A percentile compares a stretch with the other conserved stretches of the same genome.
Evolutionary conservation across 2,797 vertebrate genomes (phyloP).

Genomic region (Champsocephalus esox): DNA sequence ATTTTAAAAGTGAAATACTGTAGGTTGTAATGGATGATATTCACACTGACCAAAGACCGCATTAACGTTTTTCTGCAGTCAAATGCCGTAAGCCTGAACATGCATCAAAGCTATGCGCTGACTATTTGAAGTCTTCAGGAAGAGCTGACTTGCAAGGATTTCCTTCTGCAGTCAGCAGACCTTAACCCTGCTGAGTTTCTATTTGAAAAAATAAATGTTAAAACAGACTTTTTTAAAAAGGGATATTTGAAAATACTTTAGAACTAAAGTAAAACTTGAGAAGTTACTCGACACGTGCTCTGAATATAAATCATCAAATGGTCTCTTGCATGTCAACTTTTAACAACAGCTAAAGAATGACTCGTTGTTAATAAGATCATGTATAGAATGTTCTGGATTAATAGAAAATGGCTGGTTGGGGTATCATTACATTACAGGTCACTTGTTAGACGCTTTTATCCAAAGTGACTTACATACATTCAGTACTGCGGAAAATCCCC

Average conservation of each 20-base stretch:
- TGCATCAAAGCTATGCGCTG: constrained; percentile 60
- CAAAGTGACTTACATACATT: too few relatives aligned
- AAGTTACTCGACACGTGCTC: neutral
- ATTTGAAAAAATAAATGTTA: constrained; percentile 14
- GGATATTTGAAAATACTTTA: constrained; percentile 5
- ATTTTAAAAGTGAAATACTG: constrained; percentile 18
- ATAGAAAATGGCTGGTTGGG: constrained; percentile 2
- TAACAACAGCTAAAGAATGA: neutral
- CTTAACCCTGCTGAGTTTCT: constrained; percentile 31
- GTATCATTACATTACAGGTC: neutral
- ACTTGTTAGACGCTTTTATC: too few relatives aligned
- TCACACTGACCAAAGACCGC: constrained; percentile 50
- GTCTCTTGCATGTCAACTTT: too few relatives aligned
- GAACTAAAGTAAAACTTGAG: neutral
- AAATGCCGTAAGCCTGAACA: constrained; percentile 68
- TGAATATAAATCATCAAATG: too few relatives aligned
- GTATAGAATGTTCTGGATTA: neutral
- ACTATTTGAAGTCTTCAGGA: constrained; percentile 67
- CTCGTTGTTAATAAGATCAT: constrained; percentile 2
- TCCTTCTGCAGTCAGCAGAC: constrained; percentile 67
- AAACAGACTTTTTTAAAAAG: constrained; percentile 1
- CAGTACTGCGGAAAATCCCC: too few relatives aligned
- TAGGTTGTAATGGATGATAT: constrained; percentile 26
- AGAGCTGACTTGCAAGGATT: constrained; percentile 69
- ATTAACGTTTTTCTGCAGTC: constrained; percentile 32